A percentile compares a stretch with the other conserved stretches of the same genome.
Conservation (phyloP, 2,797 vertebrate genomes). For the Onychomys arenicola region DNA sequence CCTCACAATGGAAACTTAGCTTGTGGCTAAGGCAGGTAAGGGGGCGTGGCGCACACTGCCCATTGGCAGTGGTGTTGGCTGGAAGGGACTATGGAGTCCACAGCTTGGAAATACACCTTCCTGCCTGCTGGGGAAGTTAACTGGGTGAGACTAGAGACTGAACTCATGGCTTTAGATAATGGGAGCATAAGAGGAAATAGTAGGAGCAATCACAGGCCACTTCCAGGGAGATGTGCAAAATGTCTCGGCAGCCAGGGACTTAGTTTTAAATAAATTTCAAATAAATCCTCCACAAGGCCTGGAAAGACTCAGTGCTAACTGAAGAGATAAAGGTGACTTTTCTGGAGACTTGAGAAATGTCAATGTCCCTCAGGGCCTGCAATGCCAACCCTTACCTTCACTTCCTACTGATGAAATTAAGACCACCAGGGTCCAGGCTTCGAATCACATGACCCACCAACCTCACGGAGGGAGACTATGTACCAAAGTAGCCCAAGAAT, state of each 20-base stretch:
- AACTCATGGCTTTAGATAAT: slow-evolving; percentile 6
- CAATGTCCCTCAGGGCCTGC: background rate
- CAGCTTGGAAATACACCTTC: background rate
- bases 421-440: fast-evolving
- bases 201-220: background rate
- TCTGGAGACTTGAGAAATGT: background rate
- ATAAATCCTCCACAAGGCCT: background rate
- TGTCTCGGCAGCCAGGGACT: background rate
- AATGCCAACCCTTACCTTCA: background rate
- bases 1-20: background rate
- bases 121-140: slow-evolving; percentile 4
- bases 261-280: no score
- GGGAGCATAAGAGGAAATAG: background rate
- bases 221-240: background rate
- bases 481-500: background rate
- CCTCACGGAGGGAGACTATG: background rate
- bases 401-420: background rate
- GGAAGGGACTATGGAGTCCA: background rate
- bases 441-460: background rate
- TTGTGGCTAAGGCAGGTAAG: background rate
- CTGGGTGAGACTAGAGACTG: slow-evolving; percentile 21
- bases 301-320: background rate
- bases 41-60: no score
- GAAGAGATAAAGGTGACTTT: slow-evolving; percentile 11
- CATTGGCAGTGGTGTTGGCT: background rate